Base-by-base conservation (phyloP, 2,888 invertebrate species). In the Agrochola lota region DNA sequence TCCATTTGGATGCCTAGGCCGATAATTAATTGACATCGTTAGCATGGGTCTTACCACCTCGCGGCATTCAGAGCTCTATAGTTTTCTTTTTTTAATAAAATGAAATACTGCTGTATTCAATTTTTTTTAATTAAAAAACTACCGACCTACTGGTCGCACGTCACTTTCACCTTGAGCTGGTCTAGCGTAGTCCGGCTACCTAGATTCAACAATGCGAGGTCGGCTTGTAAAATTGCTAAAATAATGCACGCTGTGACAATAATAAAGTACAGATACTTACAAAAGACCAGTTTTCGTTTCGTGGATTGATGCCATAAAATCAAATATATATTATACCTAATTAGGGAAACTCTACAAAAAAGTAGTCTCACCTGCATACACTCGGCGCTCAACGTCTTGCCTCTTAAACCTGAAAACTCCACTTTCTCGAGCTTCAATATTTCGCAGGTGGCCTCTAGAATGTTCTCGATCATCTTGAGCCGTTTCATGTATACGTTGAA, bases 391-490 rank as follows among this genome's bases (percentile, higher is more conserved):
- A 98, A 95, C 40, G 94, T 96, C 85, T 97, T 97, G 1, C 98
- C 98, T 78, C 97, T 97, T 12, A 98, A 91, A 0, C 98, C 98
- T 63, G 98, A 98, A 76, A 98, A 97, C 91, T 98, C 98, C 1
- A 99, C 97, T 92, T 98, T 99, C 93, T 99, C 99, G 81, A 99
- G 94, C 92, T 99, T 99, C 66, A 97, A 95, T 93, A 99, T 99
- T 92, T 99, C 99, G 5, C 98, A 96, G 0, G 98, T 98, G 0
- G 98, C 98, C 63, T 97, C 97, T 85, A 99, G 97, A 84, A 99
- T 97, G 4, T 96, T 95, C 94, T 98, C 96, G 9, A 98, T 97
- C 90, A 98, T 97, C 71, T 95, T 94, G 2, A 98, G 94, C 17
- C 98, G 96, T 26, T 97, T 95, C 75, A 97, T 95, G 91, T 98